Evolutionary conservation across 2,113 vertebrate species (phyloP).

Genomic region (Charadrius vociferus): DNA sequence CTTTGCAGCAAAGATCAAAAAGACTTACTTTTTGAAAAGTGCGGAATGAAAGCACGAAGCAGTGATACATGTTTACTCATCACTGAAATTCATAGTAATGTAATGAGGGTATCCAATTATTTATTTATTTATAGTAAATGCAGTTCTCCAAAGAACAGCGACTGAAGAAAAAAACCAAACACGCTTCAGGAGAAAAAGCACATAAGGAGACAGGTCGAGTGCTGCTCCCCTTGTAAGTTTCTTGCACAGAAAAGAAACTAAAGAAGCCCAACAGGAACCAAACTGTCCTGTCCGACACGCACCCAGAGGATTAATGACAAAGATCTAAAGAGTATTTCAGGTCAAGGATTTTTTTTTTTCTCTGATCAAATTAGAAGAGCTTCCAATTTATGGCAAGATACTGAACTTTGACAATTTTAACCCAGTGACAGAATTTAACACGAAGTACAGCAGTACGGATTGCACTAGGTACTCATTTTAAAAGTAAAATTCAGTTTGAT

Average conservation of each 20-base stretch:
- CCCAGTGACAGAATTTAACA: not conserved
- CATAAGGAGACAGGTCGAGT: not conserved
- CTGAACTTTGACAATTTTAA: not conserved
- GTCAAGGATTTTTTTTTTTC: not conserved
- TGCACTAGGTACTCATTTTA: not conserved
- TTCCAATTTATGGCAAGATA: not conserved
- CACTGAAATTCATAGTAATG: not conserved
- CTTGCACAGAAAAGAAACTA: not conserved
- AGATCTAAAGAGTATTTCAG: not conserved
- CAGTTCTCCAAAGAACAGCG: not conserved
- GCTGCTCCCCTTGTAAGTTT: not conserved
- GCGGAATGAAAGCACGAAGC: not conserved
- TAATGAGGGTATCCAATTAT: not conserved
- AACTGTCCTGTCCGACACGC: not conserved
- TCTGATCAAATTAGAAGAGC: not conserved
- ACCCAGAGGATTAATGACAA: not conserved
- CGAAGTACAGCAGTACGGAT: not conserved
- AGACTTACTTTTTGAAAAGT: not conserved
- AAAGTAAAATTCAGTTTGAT: not conserved
- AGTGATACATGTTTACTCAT: not conserved
- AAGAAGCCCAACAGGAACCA: not conserved
- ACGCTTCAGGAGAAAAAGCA: not conserved
- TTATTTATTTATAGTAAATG: not conserved
- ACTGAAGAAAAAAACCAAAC: not conserved
- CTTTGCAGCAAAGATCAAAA: not conserved